Conservation (phyloP, 1,140 invertebrate genomes). For the Drosophila gunungcola region DNA sequence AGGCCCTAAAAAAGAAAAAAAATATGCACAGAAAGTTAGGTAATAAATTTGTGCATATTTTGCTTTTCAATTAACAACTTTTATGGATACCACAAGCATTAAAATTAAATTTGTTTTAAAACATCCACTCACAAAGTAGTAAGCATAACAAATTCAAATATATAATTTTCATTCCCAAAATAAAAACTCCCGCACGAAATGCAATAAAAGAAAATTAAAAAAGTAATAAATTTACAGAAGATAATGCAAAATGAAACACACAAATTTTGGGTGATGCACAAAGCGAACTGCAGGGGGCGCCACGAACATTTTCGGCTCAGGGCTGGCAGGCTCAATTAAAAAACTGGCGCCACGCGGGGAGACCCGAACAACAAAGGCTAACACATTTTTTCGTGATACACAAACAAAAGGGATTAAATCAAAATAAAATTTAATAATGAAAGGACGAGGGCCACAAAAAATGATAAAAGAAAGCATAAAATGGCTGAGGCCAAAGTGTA, state of each 20-base stretch:
- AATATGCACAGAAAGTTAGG: neutral
- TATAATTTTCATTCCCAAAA: constrained; percentile 13
- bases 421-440: constrained; percentile 76
- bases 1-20: neutral
- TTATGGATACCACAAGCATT: constrained; percentile 10
- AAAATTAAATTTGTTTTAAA: constrained; percentile 61
- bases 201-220: constrained; percentile 42
- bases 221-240: constrained; percentile 73
- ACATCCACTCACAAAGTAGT: constrained; percentile 10
- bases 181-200: constrained; percentile 40
- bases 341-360: constrained; percentile 30
- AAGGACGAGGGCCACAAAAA: constrained; percentile 31
- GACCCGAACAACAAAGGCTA: constrained; percentile 69
- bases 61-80: constrained; percentile 49
- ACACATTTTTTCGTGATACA: constrained; percentile 57
- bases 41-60: constrained; percentile 3
- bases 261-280: constrained; percentile 24
- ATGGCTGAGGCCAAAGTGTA: constrained; percentile 28
- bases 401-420: constrained; percentile 36
- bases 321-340: constrained; percentile 65
- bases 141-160: neutral
- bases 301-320: constrained; percentile 2
- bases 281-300: constrained; percentile 37
- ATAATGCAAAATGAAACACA: constrained; percentile 51
- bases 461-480: constrained; percentile 22